Evolutionary conservation across 2,888 invertebrate genomes (phyloP), one percentile per base, ranked within the genome.

Genomic region (Sipha maydis): DNA sequence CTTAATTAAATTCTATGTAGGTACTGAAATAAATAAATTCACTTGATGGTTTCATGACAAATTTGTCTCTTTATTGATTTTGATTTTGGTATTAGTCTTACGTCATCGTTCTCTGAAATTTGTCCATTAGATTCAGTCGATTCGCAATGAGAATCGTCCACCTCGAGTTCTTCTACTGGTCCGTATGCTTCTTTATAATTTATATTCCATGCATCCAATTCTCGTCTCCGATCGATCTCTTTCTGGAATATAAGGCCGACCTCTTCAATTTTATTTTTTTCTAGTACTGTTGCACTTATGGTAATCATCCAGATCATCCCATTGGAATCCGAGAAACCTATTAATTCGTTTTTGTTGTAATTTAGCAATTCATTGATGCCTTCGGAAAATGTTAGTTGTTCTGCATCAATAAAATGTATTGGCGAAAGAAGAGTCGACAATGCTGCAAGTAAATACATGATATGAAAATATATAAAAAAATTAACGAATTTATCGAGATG

Each of bases 181-280:
- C 61, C 75, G 25, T 41, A 86, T 19, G 28, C 28, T 31, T 73
- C 73, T 75, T 48, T 80, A 21, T 80, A 86, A 21, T 38, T 80
- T 3, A 61, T 61, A 28, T 86, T 86, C 86, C 86, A 86, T 1
- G 14, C 41, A n/a, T 86, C 79, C 9, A 86, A 34, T 41, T 86
- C 86, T 61, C 28, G 80, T 41, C 79, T 73, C 73, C 86, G 38
- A 14, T 75, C 61, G 17, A 80, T 41, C 38, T 86, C 86, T n/a
- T 80, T 86, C 21, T 86, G 56, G 21, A 86, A 86, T 25, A 75
- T 14, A 17, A 21, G 38, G 38, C 79, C 86, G 28, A 86, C 73
- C 5, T 80, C 80, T 11, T 56, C 80, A 9, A 80, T 25, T 14
- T 31, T 56, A 25, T 38, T 31, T 14, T 56, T 73, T 25, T 61